These are phyloP conservation scores for Pseudopleuronectes americanus DNA, from an alignment of 2,797 vertebrate species.

Conservation along the genomic window DNA sequence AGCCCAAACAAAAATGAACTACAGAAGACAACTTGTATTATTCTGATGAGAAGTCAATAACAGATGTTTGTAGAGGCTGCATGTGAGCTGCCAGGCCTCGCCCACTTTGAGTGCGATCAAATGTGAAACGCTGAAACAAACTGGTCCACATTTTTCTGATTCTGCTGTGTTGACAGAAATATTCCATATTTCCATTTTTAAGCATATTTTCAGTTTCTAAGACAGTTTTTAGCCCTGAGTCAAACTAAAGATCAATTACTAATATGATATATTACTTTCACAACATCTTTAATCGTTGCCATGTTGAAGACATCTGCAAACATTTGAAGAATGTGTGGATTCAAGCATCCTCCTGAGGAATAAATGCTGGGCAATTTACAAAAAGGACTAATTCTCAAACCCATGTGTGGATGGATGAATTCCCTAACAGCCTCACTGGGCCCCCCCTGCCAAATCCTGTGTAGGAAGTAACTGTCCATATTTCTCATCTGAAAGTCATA, in stretches of 20 bases:
- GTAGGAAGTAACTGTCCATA: neutral
- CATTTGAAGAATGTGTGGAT: neutral
- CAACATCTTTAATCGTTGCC: neutral
- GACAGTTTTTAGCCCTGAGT: conserved; percentile 17
- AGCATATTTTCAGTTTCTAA: conserved; percentile 12
- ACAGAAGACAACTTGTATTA: neutral
- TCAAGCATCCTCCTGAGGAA: neutral
- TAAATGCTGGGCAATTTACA: neutral
- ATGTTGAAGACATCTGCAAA: neutral
- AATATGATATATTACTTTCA: neutral
- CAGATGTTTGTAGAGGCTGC: conserved; percentile 3
- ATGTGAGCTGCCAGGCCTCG: neutral
- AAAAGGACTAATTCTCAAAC: neutral
- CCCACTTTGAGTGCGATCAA: conserved; percentile 13
- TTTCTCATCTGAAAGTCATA: conserved; percentile 14
- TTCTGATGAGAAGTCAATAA: neutral
- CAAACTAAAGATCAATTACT: neutral
- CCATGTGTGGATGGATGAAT: neutral
- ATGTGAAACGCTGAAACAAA: conserved; percentile 43
- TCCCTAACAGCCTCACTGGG: neutral
- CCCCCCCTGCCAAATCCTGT: neutral
- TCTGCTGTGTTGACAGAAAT: conserved; percentile 29
- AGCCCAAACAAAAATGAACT: too few relatives aligned
- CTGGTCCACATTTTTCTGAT: conserved; percentile 44
- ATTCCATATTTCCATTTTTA: conserved; percentile 39